phyloP scores from a whole-genome alignment of 2,113 vertebrate species.

The Chlorodrepanis virens region DNA sequence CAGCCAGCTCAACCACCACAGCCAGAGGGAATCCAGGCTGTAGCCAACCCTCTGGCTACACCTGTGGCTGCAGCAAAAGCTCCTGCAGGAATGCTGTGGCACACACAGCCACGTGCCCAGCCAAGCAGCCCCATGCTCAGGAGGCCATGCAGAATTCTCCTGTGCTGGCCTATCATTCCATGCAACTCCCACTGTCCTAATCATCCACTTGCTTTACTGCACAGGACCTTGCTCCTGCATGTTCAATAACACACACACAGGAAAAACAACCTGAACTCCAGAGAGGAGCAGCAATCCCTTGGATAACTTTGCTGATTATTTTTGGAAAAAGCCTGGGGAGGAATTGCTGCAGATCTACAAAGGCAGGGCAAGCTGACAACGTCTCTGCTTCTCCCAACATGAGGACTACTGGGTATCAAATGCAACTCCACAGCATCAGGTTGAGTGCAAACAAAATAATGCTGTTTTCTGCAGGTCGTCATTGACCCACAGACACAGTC shows the following conservation, averaged over 20 bases:
- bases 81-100: neutral
- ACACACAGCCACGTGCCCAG: accelerated
- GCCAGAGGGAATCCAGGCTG: neutral
- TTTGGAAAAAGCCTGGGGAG: neutral
- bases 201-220: neutral
- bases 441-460: neutral
- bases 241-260: neutral
- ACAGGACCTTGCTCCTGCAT: neutral
- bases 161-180: neutral
- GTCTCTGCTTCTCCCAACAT: neutral
- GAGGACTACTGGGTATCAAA: neutral
- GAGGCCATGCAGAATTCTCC: neutral
- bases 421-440: neutral
- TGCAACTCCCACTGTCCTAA: neutral
- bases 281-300: neutral
- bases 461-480: neutral
- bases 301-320: neutral
- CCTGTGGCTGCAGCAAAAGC: neutral
- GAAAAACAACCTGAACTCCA: neutral
- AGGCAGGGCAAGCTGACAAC: neutral
- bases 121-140: neutral
- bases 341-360: neutral
- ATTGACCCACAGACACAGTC: neutral
- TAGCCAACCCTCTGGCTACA: neutral
- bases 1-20: accelerated